Evolutionary conservation across 2,113 vertebrate genomes (phyloP), one percentile per base, ranked within the genome.

Genomic region (Prionailurus bengalensis): DNA sequence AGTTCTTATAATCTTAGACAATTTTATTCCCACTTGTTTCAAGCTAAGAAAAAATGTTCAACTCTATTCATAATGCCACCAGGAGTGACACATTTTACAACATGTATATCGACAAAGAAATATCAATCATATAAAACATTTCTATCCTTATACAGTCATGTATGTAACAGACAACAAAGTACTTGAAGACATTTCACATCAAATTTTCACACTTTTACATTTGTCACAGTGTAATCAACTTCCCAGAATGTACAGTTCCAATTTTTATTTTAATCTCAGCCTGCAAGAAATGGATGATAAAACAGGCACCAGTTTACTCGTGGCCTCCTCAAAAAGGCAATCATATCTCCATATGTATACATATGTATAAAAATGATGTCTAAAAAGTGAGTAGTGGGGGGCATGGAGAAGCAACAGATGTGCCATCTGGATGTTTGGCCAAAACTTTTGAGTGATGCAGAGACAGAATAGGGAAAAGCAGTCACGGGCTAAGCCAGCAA

Each of bases 31-130:
- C 33, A 65, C 23, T 80, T 81, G 55, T 36, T 94, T 91, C 53
- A 86, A 79, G 27, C 8, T 80, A 73, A 95, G 4, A 90, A 82
- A 91, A 92, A 82, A 90, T 31, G 45, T 36, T 86, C 82, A 97
- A 27, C 15, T 71, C 70, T 55, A 25, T 87, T 66, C 48, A 73
- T 14, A 80, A 66, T 53, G 25, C 58, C 55, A 95, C 84, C 55
- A 80, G 36, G 74, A 15, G 33, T 65, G 14, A 85, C 94, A 86
- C 27, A 39, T 8, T 63, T 94, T 51, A 23, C 7, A 48, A 63
- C 6, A 55, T 36, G n/a, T 7, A 78, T 4, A 58, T 3, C 53
- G 23, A 78, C 36, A 29, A 33, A 29, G 74, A 79, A 89, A 83
- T 68, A 70, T n/a, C 23, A 16, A 79, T 70, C 19, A 79, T 90